Evolutionary conservation across 2,113 vertebrate genomes (phyloP), one percentile per base, ranked within the genome.

Genomic region (Buteo buteo): DNA sequence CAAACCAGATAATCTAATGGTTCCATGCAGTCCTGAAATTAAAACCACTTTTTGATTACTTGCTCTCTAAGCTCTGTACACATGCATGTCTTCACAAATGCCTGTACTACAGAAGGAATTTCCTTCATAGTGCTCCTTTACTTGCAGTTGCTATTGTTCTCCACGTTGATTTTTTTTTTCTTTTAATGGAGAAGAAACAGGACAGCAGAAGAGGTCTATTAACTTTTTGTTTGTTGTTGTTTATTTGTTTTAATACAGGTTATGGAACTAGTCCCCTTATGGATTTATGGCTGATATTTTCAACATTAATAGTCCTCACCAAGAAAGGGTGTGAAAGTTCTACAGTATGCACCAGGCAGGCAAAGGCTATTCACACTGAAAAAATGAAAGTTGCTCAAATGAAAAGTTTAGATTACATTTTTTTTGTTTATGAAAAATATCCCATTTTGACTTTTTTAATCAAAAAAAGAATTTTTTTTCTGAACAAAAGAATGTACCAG

Each of bases 1-100:
- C 93, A 96, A 67, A 73, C 13, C 54, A 88, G 47, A 66, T 81
- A 70, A 96, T 90, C 58, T 85, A 64, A 94, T 59, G n/a, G 59
- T 40, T 80, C 38, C 50, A 81, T 59, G 55, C 36, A 71, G 52
- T 86, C 16, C 82, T 86, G 59, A 92, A 93, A 94, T 92, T 74
- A 90, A 92, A 92, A 81, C 0, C 7, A 52, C 13, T 73, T 77
- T 87, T 47, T 77, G 78, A 61, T 82, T 73, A 45, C 67, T 70
- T 66, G 45, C 21, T 82, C n/a, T 89, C 58, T 77, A 58, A 88
- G 38, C 42, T 89, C 44, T 31, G 11, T 34, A 44, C 32, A 66
- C 31, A 19, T 0, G 0, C 42, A 59, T 11, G 25, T 62, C 72
- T 93, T 71, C 47, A 72, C 55, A 78, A 92, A 76, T 21, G 22